Evolutionary conservation across 2,888 invertebrate species (phyloP), one percentile per base, ranked within the genome.

Genomic region (Epistrophe eligans): DNA sequence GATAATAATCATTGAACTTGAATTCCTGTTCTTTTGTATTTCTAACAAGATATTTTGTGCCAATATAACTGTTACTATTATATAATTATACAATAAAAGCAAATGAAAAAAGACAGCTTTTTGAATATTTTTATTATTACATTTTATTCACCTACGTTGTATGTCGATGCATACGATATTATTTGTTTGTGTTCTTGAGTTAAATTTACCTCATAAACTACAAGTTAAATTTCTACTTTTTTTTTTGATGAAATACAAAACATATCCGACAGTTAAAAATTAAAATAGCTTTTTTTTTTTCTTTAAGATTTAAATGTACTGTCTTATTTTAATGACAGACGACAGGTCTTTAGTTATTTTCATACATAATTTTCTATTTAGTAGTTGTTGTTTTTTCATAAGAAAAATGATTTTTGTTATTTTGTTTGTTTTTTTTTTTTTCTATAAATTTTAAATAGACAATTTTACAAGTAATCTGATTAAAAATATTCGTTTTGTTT

Each of bases 391-490:
- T 55, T 43, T 66, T 64, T 15, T 43, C 60, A 38, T 58, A 17
- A 60, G 17, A 48, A 48, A 9, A 9, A 48, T 48, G 48, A 80
- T 48, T 17, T 80, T 71, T 52, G 67, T 64, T n/a, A n/a, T 24
- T 24, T 24, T 24, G 64, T 38, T 40, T 76, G 50, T 77, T 76
- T 15, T 84, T 57, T 40, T 48, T 24, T 50, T 45, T 76, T 48
- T 57, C 13, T 77, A 70, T 60, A 80, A 77, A 64, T 84, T 72
- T 71, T 72, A 64, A 58, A 45, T 70, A 58, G 71, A 87, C 82
- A 82, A 71, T 83, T 87, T 79, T 87, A 83, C 83, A 87, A 71
- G 82, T 28, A 74, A 74, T 79, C 71, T 83, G 82, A 62, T 83
- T 70, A 62, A 48, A 52, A 24, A 50, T 71, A 17, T 71, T 79